Percentiles rank a stretch among this genome's conserved stretches.
phyloP scores from a whole-genome alignment of 2,797 vertebrate species.

The Chelon auratus region DNA sequence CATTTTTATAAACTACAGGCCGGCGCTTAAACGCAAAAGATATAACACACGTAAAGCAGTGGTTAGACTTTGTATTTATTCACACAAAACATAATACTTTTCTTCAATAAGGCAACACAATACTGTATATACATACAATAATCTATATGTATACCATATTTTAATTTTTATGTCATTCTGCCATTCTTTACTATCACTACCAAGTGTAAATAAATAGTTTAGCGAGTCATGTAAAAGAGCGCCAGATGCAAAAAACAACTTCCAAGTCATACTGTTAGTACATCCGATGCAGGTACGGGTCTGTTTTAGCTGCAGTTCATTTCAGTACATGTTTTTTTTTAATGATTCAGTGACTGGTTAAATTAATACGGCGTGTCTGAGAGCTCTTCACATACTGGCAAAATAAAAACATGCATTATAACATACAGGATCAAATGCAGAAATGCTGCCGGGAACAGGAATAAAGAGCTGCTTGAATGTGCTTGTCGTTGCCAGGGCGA shows the following conservation, averaged over 20 bases:
- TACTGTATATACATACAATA: slow-evolving; percentile 82
- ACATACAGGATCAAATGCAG: too few species aligned
- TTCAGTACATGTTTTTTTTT: slow-evolving; percentile 43
- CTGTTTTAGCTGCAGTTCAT: slow-evolving; percentile 43
- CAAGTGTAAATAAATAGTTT: slow-evolving; percentile 76
- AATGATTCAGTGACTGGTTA: slow-evolving; percentile 28
- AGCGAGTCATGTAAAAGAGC: slow-evolving; percentile 76
- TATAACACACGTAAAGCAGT: slow-evolving; percentile 27
- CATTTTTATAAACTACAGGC: background rate
- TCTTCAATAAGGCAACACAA: slow-evolving; percentile 85
- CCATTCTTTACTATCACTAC: slow-evolving; percentile 76
- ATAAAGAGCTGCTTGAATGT: background rate
- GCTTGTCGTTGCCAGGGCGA: background rate
- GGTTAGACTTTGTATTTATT: slow-evolving; percentile 84
- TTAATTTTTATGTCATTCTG: slow-evolving; percentile 70
- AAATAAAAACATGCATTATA: background rate
- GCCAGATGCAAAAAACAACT: slow-evolving; percentile 59
- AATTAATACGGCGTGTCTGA: slow-evolving; percentile 12
- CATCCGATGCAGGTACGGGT: slow-evolving; percentile 53
- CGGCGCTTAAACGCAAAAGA: background rate
- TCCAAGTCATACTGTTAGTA: slow-evolving; percentile 67
- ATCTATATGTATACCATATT: slow-evolving; percentile 79
- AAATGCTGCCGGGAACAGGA: background rate
- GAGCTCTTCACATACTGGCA: background rate
- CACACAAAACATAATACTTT: slow-evolving; percentile 84